These are phyloP conservation scores for Sorex fumeus DNA, from an alignment of 2,113 vertebrate genomes.

Conservation along the genomic window DNA sequence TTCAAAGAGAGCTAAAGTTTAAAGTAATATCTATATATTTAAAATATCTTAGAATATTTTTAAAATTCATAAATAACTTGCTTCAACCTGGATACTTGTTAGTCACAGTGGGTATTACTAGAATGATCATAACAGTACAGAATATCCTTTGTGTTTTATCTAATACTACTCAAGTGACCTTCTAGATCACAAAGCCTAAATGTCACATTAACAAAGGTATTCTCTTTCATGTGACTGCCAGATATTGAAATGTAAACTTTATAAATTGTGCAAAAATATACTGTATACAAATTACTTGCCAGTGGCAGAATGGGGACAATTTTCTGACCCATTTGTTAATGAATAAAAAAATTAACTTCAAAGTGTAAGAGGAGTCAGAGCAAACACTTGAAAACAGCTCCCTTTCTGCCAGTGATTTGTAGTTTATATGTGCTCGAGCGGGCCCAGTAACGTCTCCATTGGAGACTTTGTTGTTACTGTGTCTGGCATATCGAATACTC, in stretches of 20 bases:
- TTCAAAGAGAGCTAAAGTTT: not conserved
- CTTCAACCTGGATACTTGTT: conserved; percentile 31
- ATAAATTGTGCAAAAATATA: not conserved
- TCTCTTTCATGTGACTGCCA: conserved; percentile 49
- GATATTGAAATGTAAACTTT: not conserved
- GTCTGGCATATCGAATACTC: too few relatives aligned
- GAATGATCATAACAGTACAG: conserved; percentile 56
- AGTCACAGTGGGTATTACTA: not conserved
- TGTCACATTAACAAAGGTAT: conserved; percentile 65
- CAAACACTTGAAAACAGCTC: not conserved
- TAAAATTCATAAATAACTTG: conserved; percentile 16
- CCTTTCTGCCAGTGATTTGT: not conserved
- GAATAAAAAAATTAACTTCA: conserved; percentile 37
- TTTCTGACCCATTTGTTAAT: not conserved
- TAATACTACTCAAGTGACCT: conserved; percentile 69
- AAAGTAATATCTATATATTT: not conserved
- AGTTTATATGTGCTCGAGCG: not conserved
- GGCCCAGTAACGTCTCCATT: too few relatives aligned
- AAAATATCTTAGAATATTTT: conserved; percentile 37
- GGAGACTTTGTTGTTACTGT: too few relatives aligned
- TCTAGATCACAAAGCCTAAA: conserved; percentile 67
- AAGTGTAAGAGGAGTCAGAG: conserved; percentile 5
- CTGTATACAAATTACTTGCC: not conserved
- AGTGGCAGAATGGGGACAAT: not conserved
- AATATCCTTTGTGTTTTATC: conserved; percentile 54